Conservation (phyloP, 2,888 invertebrate species). For the Schizaphis graminum region DNA sequence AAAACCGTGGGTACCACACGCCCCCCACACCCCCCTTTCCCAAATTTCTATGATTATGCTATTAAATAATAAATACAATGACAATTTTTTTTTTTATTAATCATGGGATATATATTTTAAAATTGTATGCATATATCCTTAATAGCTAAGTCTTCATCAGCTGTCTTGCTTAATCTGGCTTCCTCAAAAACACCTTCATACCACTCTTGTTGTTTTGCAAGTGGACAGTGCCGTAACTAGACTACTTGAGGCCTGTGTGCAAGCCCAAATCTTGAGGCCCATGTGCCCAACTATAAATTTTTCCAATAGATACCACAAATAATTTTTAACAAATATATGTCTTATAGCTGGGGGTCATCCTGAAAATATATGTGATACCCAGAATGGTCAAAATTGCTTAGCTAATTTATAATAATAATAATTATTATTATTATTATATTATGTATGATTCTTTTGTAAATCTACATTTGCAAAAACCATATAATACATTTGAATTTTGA, state of each 20-base stretch:
- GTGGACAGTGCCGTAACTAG: too few species aligned
- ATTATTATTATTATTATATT: neutral
- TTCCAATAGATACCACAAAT: neutral
- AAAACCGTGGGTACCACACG: neutral
- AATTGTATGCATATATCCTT: slow-evolving; percentile 20
- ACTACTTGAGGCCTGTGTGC: slow-evolving; percentile 7
- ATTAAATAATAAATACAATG: slow-evolving; percentile 17
- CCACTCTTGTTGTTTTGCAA: slow-evolving; percentile 18
- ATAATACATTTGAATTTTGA: neutral
- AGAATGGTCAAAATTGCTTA: neutral
- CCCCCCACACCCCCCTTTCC: neutral
- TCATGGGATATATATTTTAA: slow-evolving; percentile 5
- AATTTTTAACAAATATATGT: neutral
- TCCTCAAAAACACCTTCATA: slow-evolving; percentile 41
- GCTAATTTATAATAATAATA: neutral
- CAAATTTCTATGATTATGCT: slow-evolving; percentile 25
- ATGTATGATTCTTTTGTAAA: neutral
- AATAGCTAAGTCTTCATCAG: slow-evolving; percentile 38
- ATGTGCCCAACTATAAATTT: neutral
- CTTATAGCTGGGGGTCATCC: neutral
- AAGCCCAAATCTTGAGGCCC: neutral
- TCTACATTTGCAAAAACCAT: neutral
- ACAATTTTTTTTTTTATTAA: slow-evolving; percentile 25
- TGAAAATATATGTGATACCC: neutral
- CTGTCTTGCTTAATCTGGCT: slow-evolving; percentile 33